Evolutionary conservation across 2,888 invertebrate species (phyloP).

Genomic region (Hydriomena furcata): DNA sequence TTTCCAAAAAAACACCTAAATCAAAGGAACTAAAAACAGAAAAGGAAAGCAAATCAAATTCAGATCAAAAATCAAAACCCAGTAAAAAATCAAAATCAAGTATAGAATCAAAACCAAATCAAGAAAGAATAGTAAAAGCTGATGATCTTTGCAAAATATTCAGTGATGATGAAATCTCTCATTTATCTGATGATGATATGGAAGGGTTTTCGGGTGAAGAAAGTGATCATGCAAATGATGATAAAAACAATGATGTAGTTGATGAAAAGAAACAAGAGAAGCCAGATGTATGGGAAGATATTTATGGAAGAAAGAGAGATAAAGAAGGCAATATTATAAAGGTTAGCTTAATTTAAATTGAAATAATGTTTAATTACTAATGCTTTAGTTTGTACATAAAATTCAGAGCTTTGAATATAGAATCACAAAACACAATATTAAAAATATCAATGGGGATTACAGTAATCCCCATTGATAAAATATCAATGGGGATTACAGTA

Average conservation of each 20-base stretch:
- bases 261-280: constrained; percentile 53
- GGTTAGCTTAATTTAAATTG: constrained; percentile 55
- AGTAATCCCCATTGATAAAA: no score
- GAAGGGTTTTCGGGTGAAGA: constrained; percentile 31
- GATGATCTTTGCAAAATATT: constrained; percentile 64
- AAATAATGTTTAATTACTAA: no score
- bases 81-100: constrained; percentile 17
- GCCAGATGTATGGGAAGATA: constrained; percentile 91
- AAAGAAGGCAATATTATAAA: constrained; percentile 90
- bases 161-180: constrained; percentile 77
- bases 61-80: constrained; percentile 2
- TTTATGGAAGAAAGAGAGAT: constrained; percentile 94
- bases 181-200: constrained; percentile 60
- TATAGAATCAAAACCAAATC: constrained; percentile 17
- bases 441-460: no score
- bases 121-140: constrained; percentile 55
- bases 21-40: constrained; percentile 33
- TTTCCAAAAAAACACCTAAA: constrained; percentile 41
- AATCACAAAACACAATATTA: no score
- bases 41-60: constrained; percentile 25
- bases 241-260: constrained; percentile 39
- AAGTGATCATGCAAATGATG: constrained; percentile 41
- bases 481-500: no score
- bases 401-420: no score
- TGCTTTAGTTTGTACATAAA: no score